Conservation (phyloP, 2,113 vertebrate genomes). For the Elaphurus davidianus region DNA sequence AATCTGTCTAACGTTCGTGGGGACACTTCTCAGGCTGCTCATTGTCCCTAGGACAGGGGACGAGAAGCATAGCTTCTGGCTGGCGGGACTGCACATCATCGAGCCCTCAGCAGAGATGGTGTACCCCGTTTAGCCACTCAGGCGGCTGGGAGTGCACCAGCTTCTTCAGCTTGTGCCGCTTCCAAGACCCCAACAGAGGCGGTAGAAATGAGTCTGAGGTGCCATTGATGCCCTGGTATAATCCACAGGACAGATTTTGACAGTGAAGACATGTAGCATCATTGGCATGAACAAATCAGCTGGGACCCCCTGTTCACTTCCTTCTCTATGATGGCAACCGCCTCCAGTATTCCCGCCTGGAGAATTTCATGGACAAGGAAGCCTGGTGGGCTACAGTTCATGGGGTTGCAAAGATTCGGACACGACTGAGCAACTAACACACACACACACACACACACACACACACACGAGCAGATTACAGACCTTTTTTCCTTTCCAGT, state of each 20-base stretch:
- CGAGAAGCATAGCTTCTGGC: not conserved
- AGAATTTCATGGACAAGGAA: not conserved
- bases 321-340: not conserved
- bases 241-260: not conserved
- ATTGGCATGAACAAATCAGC: not conserved
- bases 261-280: not conserved
- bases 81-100: not conserved
- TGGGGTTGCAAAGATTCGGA: not conserved
- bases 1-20: not conserved
- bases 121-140: not conserved
- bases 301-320: not conserved
- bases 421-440: not conserved
- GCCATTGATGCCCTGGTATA: not conserved
- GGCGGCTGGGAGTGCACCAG: not conserved
- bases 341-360: not conserved
- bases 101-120: not conserved
- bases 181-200: not conserved
- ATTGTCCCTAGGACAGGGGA: not conserved
- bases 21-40: not conserved
- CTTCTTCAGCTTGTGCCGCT: not conserved
- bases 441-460: too few relatives aligned
- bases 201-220: not conserved
- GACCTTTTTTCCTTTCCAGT: not conserved
- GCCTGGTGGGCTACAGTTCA: not conserved
- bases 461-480: rapidly evolving